Evolutionary conservation across 2,797 vertebrate species (phyloP).

Genomic region (Lepilemur septentrionalis): DNA sequence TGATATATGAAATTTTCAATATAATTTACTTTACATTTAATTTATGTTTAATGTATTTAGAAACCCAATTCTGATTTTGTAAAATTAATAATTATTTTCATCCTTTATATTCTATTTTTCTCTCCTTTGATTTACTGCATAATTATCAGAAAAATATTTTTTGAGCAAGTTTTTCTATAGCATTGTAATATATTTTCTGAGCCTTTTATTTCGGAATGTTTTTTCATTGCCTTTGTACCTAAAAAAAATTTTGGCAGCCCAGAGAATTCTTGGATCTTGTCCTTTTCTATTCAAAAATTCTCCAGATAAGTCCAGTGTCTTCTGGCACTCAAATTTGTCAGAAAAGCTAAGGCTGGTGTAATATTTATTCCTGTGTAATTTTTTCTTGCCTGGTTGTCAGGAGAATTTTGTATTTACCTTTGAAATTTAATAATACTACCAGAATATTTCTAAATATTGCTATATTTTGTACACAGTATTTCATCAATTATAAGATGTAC

Average conservation of each 20-base stretch:
- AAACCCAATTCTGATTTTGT: background rate
- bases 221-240: background rate
- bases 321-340: background rate
- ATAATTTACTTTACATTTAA: constrained; percentile 10
- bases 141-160: background rate
- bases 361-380: constrained; percentile 8
- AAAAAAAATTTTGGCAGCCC: background rate
- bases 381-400: background rate
- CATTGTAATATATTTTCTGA: background rate
- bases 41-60: constrained; percentile 1
- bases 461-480: background rate
- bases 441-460: background rate
- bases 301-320: background rate
- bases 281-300: background rate
- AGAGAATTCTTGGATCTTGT: background rate
- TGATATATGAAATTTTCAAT: background rate
- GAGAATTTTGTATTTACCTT: background rate
- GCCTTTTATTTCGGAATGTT: background rate
- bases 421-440: constrained; percentile 27
- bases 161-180: constrained; percentile 11
- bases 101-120: background rate
- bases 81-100: background rate
- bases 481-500: background rate
- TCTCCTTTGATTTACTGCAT: background rate
- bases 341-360: background rate